Evolutionary conservation across 2,888 invertebrate genomes (phyloP).

Genomic region (Electrophaes corylata): DNA sequence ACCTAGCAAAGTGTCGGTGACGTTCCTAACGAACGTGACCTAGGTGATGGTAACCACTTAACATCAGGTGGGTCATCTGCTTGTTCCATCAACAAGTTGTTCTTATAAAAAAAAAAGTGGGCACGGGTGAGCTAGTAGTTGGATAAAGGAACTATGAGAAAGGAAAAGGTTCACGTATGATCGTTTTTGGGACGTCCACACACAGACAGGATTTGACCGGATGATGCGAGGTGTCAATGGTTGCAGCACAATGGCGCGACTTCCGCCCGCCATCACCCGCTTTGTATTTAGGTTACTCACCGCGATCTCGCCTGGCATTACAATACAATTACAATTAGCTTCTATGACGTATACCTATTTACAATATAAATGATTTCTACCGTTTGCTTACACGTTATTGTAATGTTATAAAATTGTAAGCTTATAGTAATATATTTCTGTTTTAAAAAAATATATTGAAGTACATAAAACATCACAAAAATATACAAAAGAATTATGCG

Average conservation of each 20-base stretch:
- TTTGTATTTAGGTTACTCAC: constrained; percentile 84
- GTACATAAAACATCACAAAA: neutral
- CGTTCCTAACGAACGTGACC: no score
- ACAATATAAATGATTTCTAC: constrained; percentile 50
- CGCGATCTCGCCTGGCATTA: constrained; percentile 77
- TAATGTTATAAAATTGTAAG: neutral
- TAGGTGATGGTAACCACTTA: no score
- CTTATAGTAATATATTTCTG: neutral
- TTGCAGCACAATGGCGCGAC: constrained; percentile 79
- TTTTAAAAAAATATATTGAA: neutral
- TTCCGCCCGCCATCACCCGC: constrained; percentile 74
- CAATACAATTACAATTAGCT: constrained; percentile 80
- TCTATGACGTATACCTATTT: constrained; percentile 61
- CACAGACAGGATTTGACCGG: constrained; percentile 71
- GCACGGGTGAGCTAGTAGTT: no score
- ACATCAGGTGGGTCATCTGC: no score
- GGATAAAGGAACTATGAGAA: neutral
- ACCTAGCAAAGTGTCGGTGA: no score
- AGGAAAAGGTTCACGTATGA: constrained; percentile 11
- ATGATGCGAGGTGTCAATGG: constrained; percentile 82
- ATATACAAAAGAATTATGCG: neutral
- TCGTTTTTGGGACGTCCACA: constrained; percentile 15
- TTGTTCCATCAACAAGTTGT: no score
- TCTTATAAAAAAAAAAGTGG: no score
- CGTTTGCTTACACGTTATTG: constrained; percentile 34